Percentiles rank a stretch among this genome's conserved stretches.
Conservation (phyloP, 2,888 invertebrate genomes). For the Chrysina gloriosa region DNA sequence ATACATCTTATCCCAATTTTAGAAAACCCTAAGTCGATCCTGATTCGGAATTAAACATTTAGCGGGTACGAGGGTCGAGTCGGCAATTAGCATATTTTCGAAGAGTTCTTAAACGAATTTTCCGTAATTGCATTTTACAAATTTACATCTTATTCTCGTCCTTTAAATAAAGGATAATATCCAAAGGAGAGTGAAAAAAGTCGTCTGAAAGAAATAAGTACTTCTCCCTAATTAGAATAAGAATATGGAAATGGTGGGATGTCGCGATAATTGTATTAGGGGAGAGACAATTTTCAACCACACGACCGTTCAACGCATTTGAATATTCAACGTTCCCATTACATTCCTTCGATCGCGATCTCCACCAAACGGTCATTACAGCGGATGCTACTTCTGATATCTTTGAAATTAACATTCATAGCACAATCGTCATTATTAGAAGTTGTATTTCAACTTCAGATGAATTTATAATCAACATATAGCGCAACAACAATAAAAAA, state of each 20-base stretch:
- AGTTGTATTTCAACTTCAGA: no score
- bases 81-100: slow-evolving; percentile 34
- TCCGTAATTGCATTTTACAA: slow-evolving; percentile 34
- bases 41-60: slow-evolving; percentile 33
- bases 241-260: slow-evolving; percentile 32
- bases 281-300: slow-evolving; percentile 26
- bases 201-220: slow-evolving; percentile 35
- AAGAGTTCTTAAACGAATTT: slow-evolving; percentile 34
- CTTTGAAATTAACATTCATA: background rate
- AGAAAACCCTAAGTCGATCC: background rate
- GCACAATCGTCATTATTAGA: background rate
- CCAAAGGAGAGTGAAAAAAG: slow-evolving; percentile 21
- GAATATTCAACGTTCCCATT: slow-evolving; percentile 20
- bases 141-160: slow-evolving; percentile 38
- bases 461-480: no score
- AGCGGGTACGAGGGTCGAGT: background rate
- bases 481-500: no score
- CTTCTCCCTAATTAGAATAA: slow-evolving; percentile 38
- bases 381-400: slow-evolving; percentile 5
- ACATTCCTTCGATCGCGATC: background rate
- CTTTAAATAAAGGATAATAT: slow-evolving; percentile 37
- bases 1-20: background rate
- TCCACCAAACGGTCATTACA: background rate
- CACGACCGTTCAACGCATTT: slow-evolving; percentile 21
- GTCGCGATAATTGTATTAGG: slow-evolving; percentile 32